Evolutionary conservation across 2,113 vertebrate species (phyloP).

Genomic region (Orcinus orca): DNA sequence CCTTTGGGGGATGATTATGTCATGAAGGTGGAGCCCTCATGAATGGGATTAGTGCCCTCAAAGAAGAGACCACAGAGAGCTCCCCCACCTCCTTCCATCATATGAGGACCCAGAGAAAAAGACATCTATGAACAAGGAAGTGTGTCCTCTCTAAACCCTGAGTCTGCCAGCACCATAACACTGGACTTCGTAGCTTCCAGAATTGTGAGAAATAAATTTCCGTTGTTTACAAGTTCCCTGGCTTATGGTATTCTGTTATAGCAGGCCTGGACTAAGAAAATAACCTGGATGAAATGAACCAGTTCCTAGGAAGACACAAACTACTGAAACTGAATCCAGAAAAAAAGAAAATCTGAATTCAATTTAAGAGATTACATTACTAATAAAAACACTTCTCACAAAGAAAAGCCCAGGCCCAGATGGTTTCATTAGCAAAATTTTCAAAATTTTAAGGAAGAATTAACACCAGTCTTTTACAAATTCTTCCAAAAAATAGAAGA

Average conservation of each 20-base stretch:
- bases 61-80: not conserved
- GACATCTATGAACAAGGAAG: accelerated
- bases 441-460: not conserved
- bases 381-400: not conserved
- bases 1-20: not conserved
- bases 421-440: not conserved
- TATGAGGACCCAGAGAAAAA: not conserved
- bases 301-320: not conserved
- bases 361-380: not conserved
- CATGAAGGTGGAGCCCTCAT: not conserved
- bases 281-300: not conserved
- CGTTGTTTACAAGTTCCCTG: not conserved
- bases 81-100: not conserved
- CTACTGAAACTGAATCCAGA: not conserved
- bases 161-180: accelerated
- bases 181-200: too few species aligned
- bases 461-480: not conserved
- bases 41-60: too few species aligned
- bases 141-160: accelerated
- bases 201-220: not conserved
- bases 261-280: too few species aligned
- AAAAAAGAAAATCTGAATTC: not conserved
- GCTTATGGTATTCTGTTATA: not conserved
- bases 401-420: not conserved
- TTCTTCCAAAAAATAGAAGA: not conserved